phyloP scores from a whole-genome alignment of 1,140 invertebrate species.

The Drosophila yakuba region DNA sequence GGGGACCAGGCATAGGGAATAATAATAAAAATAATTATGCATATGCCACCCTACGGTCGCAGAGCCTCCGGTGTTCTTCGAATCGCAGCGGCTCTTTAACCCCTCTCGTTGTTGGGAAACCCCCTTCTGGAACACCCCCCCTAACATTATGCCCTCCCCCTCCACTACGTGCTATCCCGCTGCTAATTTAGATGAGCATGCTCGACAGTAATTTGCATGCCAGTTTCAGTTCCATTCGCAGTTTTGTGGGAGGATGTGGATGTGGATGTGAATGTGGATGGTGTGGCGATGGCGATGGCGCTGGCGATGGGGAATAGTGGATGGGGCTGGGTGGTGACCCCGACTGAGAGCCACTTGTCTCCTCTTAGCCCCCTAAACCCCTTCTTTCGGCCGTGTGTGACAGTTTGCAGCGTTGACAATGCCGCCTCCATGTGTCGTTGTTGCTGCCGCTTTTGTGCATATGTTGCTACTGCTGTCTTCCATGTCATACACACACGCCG shows the following conservation, averaged over 20 bases:
- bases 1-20: constrained; percentile 57
- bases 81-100: constrained; percentile 17
- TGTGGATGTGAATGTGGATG: neutral
- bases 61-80: constrained; percentile 23
- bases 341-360: constrained; percentile 52
- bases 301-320: neutral
- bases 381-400: constrained; percentile 9
- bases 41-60: constrained; percentile 68
- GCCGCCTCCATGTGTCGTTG: constrained; percentile 74
- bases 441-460: constrained; percentile 51
- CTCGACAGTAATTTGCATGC: constrained; percentile 81
- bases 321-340: constrained; percentile 35
- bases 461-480: constrained; percentile 43
- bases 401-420: constrained; percentile 68
- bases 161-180: constrained; percentile 10
- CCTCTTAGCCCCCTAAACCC: neutral
- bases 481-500: constrained; percentile 79
- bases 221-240: constrained; percentile 72
- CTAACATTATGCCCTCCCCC: neutral
- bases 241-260: constrained; percentile 25
- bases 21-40: constrained; percentile 83
- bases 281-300: no score
- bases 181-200: constrained; percentile 81
- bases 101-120: neutral
- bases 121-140: neutral